Conservation (phyloP, 1,140 invertebrate species). For the Cydia amplana region DNA sequence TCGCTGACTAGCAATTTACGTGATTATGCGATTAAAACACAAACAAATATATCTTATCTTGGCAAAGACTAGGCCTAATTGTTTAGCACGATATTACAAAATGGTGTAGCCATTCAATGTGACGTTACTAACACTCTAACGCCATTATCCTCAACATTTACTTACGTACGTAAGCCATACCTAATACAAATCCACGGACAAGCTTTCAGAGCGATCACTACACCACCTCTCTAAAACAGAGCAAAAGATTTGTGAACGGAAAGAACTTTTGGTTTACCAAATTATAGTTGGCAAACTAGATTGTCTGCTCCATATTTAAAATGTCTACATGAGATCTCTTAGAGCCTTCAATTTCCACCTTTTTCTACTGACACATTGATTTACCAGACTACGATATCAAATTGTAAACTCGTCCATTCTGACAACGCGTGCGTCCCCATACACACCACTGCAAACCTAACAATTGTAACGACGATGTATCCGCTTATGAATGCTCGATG, state of each 20-base stretch:
- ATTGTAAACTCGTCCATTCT: not conserved
- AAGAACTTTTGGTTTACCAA: too few species aligned
- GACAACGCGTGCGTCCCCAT: not conserved
- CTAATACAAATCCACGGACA: not conserved
- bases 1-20: conserved; percentile 2
- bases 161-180: not conserved
- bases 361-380: not conserved
- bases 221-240: not conserved
- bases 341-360: not conserved
- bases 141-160: not conserved
- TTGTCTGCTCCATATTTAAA: too few species aligned
- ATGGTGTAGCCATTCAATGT: not conserved
- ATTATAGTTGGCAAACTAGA: too few species aligned
- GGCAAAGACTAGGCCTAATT: not conserved
- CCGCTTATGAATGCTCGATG: not conserved
- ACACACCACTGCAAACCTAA: not conserved
- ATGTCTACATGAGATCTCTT: too few species aligned
- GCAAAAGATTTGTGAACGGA: not conserved
- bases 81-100: not conserved
- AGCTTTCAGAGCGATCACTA: not conserved
- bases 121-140: not conserved
- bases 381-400: not conserved
- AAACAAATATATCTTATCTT: not conserved
- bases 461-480: not conserved
- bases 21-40: not conserved